Base-by-base conservation (phyloP, 2,113 vertebrate species). In the Paratilapia polleni region DNA sequence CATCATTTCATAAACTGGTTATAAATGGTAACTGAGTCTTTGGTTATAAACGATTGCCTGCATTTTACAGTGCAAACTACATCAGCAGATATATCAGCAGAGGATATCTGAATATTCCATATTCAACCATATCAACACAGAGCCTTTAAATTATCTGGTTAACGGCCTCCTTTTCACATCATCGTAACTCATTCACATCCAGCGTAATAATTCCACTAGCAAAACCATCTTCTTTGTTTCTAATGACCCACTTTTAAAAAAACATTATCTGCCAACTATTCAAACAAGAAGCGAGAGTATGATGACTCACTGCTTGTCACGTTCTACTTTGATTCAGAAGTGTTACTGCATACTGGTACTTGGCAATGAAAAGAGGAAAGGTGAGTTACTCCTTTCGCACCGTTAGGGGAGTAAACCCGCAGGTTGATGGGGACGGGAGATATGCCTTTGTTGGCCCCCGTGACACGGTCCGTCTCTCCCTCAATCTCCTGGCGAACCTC, bases 401-500 rank as follows among this genome's bases (percentile, higher is more conserved):
- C 97, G 26, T 98, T 96, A 77, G 98, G 97, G 26, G 98, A 99
- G 87, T 96, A 98, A 76, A 99, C 94, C 57, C 97, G 96, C 84
- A 99, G 95, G 91, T 98, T 98, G 92, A 99, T 98, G 88, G 98
- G 98, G 85, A 98, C 47, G 2, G 98, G 94, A n/a, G 98, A 98
- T 85, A 99, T 99, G 87, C 98, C 98, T 94, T 97, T 98, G 94
- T 99, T 99, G 93, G 96, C 91, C 78, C 97, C 98, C 0, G 97
- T 98, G 81, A 97, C 92, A n/a, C 97, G 96, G n/a, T 99, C 97
- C 1, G 98, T 99, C 95, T 99, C 98, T 2, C 91, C 94, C 95
- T 99, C 97, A 56, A 99, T 99, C 93, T 99, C 98, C 87, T 96
- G 96, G 57, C 98, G 97, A 70, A 98, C 97, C 93, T 99, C 98